Base-by-base conservation (phyloP, 2,888 invertebrate species). In the Arrhopalites spinosus region DNA sequence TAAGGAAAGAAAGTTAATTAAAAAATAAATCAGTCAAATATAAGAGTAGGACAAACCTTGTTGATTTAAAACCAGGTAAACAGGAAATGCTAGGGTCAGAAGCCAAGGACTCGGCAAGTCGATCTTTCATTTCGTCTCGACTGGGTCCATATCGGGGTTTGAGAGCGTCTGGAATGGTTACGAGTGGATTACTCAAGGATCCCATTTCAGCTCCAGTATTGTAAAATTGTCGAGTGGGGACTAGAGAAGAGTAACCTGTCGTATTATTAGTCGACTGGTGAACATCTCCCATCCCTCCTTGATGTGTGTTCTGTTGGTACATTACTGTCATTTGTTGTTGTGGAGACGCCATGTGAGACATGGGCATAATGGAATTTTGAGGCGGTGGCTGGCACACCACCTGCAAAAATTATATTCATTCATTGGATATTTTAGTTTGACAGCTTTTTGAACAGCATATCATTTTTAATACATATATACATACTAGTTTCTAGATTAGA, bases 61-160 rank as follows among this genome's bases (percentile, higher is more conserved):
- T n/a, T n/a, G 30, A 13, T 66, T 74, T 74, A 63, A 53, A 77
- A 30, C 77, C 77, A 11, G 77, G 77, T n/a, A 77, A 29, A 25
- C 74, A 73, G n/a, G 73, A 56, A 47, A 70, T 47, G 23, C 36
- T 77, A 8, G 45, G 5, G 43, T 77, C 74, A 1, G 66, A 13
- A 27, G 77, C 59, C 0, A 77, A n/a, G 36, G 73, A 50, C 61
- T 68, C 47, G 7, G 73, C 78, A 13, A 78, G 30, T 27, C 74
- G 66, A 25, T 77, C 75, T 36, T 78, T 78, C 77, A 77, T 77
- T 66, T 74, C 61, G n/a, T 78, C 77, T 36, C 78, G 74, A 50
- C 66, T 73, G n/a, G 56, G 75, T 3, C 71, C 67, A 47, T 45
- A 70, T 15, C 50, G 29, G 17, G 71, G 76, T 61, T 45, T 45